Conservation (phyloP, 2,113 vertebrate genomes). For the Phyllostomus discolor region DNA sequence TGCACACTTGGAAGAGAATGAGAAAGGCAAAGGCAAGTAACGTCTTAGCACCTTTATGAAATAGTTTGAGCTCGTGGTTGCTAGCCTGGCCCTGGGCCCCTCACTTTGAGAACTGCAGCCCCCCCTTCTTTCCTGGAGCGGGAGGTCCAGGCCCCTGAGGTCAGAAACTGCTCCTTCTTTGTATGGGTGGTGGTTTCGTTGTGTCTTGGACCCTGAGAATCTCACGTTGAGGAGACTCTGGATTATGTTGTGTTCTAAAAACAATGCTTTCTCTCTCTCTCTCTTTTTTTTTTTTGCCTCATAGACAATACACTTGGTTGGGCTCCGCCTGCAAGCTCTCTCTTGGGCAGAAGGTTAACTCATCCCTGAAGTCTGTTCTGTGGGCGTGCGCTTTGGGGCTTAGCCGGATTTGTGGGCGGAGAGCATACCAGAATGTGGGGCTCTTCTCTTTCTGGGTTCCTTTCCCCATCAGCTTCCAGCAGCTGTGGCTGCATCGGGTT, state of each 20-base stretch:
- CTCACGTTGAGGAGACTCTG: neutral
- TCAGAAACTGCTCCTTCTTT: neutral
- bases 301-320: neutral
- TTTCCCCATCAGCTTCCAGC: neutral
- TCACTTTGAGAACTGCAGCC: neutral
- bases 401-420: neutral
- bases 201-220: neutral
- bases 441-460: neutral
- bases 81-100: neutral
- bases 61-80: neutral
- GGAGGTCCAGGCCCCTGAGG: neutral
- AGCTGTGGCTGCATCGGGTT: neutral
- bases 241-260: neutral
- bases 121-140: neutral
- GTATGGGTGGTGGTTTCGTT: accelerated
- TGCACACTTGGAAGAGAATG: neutral
- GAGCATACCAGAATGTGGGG: neutral
- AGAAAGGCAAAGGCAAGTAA: neutral
- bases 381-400: neutral
- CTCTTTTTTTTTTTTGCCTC: neutral
- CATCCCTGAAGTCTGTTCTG: neutral
- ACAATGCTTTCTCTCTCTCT: neutral
- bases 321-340: neutral
- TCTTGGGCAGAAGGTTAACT: neutral
- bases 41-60: neutral